Evolutionary conservation across 64 coral and sea anemone species (phyloP).

Genomic region (Montipora efflorescens): DNA sequence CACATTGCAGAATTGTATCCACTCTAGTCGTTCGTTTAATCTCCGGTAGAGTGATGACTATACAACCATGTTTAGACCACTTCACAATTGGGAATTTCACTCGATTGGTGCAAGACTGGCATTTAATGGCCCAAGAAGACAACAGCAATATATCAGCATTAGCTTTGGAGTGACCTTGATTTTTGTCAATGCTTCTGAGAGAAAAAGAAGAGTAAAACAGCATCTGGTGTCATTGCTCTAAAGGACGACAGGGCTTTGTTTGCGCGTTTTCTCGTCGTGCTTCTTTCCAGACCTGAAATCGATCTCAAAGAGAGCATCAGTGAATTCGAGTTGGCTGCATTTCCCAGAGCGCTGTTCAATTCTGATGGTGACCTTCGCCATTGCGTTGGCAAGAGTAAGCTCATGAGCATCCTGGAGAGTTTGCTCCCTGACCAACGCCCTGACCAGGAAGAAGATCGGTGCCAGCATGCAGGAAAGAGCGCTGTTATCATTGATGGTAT

Average conservation of each 20-base stretch:
- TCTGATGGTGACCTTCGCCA: constrained; percentile 59
- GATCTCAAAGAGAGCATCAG: constrained; percentile 65
- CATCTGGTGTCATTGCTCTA: constrained; percentile 23
- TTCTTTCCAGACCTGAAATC: constrained; percentile 60
- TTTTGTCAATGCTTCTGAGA: too few relatives aligned
- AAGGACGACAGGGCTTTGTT: constrained; percentile 55
- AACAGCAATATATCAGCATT: too few relatives aligned
- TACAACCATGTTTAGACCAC: too few relatives aligned
- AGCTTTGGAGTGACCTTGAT: too few relatives aligned
- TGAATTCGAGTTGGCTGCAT: constrained; percentile 37
- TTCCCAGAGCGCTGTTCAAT: constrained; percentile 34
- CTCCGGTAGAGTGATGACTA: too few relatives aligned
- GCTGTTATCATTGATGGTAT: constrained; percentile 51
- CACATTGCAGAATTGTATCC: too few relatives aligned
- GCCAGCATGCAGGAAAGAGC: neutral
- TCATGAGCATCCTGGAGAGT: constrained; percentile 20
- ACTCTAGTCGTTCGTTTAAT: too few relatives aligned
- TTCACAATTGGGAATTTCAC: too few relatives aligned
- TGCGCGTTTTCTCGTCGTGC: constrained; percentile 34
- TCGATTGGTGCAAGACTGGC: too few relatives aligned
- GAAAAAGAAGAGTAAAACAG: constrained; percentile 15
- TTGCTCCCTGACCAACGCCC: neutral
- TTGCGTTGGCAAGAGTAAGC: constrained; percentile 56
- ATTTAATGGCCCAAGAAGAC: too few relatives aligned
- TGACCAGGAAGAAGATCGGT: neutral